phyloP scores from a whole-genome alignment of 1,140 invertebrate species.

The Macrocentrus cingulum region DNA sequence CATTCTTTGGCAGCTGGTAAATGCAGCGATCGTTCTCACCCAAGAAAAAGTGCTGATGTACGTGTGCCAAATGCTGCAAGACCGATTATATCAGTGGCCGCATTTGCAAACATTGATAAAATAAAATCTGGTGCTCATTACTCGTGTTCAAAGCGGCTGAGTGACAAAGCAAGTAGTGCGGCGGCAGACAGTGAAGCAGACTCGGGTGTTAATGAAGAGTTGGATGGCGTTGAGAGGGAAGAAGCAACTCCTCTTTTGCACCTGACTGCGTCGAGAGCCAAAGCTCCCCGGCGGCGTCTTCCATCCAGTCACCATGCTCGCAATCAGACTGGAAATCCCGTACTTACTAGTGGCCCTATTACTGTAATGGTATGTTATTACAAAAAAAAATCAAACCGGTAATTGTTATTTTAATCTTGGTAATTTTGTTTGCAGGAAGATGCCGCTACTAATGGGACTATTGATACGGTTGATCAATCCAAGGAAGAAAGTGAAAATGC shows the following conservation, averaged over 20 bases:
- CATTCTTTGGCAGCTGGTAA: constrained; percentile 29
- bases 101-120: constrained; percentile 33
- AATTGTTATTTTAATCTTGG: too few relatives aligned
- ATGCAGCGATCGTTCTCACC: constrained; percentile 46
- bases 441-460: constrained; percentile 47
- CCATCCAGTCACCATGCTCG: constrained; percentile 60
- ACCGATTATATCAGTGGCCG: constrained; percentile 22
- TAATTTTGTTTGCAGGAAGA: constrained; percentile 41
- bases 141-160: constrained; percentile 47
- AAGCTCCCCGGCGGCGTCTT: constrained; percentile 66
- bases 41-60: constrained; percentile 45
- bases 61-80: background rate
- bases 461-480: constrained; percentile 40
- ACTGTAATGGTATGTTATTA: constrained; percentile 31
- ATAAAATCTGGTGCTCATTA: constrained; percentile 42
- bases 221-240: constrained; percentile 63
- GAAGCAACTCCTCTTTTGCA: constrained; percentile 64
- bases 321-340: constrained; percentile 38
- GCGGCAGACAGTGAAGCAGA: constrained; percentile 41
- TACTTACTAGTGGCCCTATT: constrained; percentile 20
- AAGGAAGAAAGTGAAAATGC: constrained; percentile 44
- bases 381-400: too few relatives aligned
- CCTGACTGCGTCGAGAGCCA: constrained; percentile 66
- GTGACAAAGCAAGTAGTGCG: constrained; percentile 41
- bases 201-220: constrained; percentile 51